Conservation (phyloP, 2,888 invertebrate genomes). For the Stenurella melanura region DNA sequence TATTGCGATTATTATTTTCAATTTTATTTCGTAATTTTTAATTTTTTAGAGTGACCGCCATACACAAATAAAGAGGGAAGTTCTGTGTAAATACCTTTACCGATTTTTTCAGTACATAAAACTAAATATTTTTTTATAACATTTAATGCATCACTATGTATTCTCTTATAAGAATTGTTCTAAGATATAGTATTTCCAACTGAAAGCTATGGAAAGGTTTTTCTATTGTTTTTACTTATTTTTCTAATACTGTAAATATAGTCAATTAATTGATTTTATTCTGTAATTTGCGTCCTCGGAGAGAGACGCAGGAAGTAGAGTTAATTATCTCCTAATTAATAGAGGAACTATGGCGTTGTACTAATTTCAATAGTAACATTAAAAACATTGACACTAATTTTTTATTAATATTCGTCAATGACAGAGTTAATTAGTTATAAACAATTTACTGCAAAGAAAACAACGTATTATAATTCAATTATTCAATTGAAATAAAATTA, state of each 20-base stretch:
- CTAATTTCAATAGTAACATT: not conserved
- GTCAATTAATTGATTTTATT: not conserved
- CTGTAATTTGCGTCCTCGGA: not conserved
- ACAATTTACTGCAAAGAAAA: not conserved
- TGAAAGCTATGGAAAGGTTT: not conserved
- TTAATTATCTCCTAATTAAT: constrained; percentile 1
- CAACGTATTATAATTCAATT: not conserved
- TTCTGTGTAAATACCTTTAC: too few relatives aligned
- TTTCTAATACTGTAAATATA: not conserved
- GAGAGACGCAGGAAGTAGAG: not conserved
- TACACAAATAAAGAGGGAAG: too few relatives aligned
- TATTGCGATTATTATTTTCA: too few relatives aligned
- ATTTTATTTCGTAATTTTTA: too few relatives aligned
- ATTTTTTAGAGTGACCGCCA: too few relatives aligned
- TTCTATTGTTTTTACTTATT: not conserved
- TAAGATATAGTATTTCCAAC: not conserved
- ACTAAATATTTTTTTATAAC: too few relatives aligned
- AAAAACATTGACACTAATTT: not conserved
- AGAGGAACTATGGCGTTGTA: constrained; percentile 1
- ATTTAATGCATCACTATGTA: too few relatives aligned
- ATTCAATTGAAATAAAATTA: too few relatives aligned
- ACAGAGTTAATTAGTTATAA: not conserved
- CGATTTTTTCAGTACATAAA: too few relatives aligned
- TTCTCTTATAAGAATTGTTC: too few relatives aligned
- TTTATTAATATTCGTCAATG: not conserved